A percentile compares a stretch with the other conserved stretches of the same genome.
Evolutionary conservation across 2,888 invertebrate genomes (phyloP).

Genomic region (Tyria jacobaeae): DNA sequence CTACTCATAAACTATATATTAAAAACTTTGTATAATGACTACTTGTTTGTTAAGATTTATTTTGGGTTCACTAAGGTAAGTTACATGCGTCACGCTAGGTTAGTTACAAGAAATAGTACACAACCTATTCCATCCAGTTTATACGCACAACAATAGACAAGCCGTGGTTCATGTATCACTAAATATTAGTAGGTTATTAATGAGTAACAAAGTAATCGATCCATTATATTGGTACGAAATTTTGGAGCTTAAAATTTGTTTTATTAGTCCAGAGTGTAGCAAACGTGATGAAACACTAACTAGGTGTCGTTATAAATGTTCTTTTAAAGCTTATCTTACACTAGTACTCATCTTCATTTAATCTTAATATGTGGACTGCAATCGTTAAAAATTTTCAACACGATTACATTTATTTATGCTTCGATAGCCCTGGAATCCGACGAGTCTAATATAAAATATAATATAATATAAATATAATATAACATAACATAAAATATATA

Average conservation of each 20-base stretch:
- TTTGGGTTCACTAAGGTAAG: conserved; percentile 16
- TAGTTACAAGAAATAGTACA: conserved; percentile 50
- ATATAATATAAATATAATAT: too few relatives aligned
- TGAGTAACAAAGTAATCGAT: background rate
- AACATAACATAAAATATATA: background rate
- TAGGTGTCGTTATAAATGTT: conserved; percentile 31
- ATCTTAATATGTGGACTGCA: conserved; percentile 30
- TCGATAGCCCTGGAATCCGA: conserved; percentile 67
- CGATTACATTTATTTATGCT: conserved; percentile 68
- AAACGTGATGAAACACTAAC: conserved; percentile 16
- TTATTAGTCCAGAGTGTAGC: background rate
- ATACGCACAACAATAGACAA: conserved; percentile 13
- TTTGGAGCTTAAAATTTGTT: background rate
- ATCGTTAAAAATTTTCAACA: conserved; percentile 63
- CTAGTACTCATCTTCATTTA: conserved; percentile 31
- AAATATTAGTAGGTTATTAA: background rate
- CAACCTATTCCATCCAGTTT: conserved; percentile 27
- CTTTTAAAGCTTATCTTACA: conserved; percentile 35
- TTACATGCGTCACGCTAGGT: conserved; percentile 48
- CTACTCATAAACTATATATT: conserved; percentile 1
- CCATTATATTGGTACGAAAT: background rate
- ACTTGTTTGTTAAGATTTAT: background rate
- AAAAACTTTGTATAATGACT: background rate
- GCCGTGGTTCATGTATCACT: background rate
- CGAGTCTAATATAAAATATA: conserved; percentile 14